A percentile compares a stretch with the other conserved stretches of the same genome.
Evolutionary conservation across 1,140 invertebrate species (phyloP).

Genomic region (Aphaenogaster ashmeadi): DNA sequence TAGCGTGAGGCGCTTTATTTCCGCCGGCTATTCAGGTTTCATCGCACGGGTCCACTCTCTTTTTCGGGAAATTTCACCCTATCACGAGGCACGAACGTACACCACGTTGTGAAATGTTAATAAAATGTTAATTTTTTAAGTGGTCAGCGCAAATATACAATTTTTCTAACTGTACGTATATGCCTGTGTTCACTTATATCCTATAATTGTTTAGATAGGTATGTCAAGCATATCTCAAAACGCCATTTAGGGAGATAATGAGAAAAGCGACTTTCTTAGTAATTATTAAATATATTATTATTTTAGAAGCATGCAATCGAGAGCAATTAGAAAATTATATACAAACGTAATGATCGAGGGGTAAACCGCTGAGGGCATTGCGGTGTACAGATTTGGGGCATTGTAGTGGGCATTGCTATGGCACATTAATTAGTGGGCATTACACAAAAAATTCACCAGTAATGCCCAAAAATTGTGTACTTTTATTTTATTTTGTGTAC

Average conservation of each 20-base stretch:
- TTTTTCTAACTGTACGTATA: not conserved
- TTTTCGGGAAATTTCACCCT: constrained; percentile 30
- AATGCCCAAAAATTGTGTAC: no score
- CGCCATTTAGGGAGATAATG: not conserved
- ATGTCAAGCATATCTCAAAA: not conserved
- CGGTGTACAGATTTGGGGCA: no score
- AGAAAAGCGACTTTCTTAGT: not conserved
- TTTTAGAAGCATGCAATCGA: not conserved
- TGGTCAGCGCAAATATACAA: not conserved
- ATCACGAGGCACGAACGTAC: not conserved
- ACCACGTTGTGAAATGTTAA: constrained; percentile 18
- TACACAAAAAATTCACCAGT: no score
- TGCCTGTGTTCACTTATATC: not conserved
- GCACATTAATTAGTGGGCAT: no score
- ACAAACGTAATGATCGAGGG: no score
- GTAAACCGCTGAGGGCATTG: no score
- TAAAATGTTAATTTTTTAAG: constrained; percentile 20
- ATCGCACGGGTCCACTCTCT: constrained; percentile 43
- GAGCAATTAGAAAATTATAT: not conserved
- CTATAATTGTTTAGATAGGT: not conserved
- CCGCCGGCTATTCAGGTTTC: constrained; percentile 56
- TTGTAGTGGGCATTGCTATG: no score
- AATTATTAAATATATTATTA: constrained; percentile 1
- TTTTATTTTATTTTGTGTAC: no score
- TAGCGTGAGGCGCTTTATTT: constrained; percentile 59